Conservation (phyloP, 2,888 invertebrate genomes). For the Xiphydria camelus region DNA sequence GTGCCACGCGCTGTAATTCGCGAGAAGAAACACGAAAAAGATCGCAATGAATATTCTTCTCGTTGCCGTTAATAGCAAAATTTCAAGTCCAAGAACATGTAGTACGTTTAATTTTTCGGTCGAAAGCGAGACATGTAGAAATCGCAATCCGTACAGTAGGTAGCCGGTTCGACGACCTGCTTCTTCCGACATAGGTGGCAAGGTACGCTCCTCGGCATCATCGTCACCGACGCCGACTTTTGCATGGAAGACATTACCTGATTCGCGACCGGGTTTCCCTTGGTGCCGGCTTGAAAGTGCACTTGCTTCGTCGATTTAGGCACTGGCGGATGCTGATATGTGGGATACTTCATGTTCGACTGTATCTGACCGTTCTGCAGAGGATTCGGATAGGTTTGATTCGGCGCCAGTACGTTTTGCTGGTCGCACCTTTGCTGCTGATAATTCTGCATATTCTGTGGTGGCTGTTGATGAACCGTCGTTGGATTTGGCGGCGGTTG, state of each 20-base stretch:
- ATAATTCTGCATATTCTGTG: constrained; percentile 31
- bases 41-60: no score
- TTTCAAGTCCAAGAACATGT: no score
- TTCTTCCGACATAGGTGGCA: constrained; percentile 90
- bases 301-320: constrained; percentile 67
- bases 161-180: constrained; percentile 73
- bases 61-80: no score
- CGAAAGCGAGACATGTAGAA: constrained; percentile 88
- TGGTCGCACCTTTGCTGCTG: constrained; percentile 56
- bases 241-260: constrained; percentile 76
- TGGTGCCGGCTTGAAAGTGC: constrained; percentile 74
- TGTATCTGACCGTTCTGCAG: constrained; percentile 49
- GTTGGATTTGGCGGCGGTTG: constrained; percentile 55
- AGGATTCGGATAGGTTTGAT: constrained; percentile 50
- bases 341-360: constrained; percentile 57
- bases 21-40: no score
- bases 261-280: constrained; percentile 66
- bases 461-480: constrained; percentile 42
- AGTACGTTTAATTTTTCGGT: constrained; percentile 61
- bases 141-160: constrained; percentile 89
- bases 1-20: no score
- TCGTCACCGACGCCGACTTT: constrained; percentile 59
- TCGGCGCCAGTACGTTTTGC: constrained; percentile 45
- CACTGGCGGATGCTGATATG: constrained; percentile 69
- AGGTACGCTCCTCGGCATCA: constrained; percentile 64